Evolutionary conservation across 2,888 invertebrate genomes (phyloP), one percentile per base, ranked within the genome.

Genomic region (Galerucella nymphaeae): DNA sequence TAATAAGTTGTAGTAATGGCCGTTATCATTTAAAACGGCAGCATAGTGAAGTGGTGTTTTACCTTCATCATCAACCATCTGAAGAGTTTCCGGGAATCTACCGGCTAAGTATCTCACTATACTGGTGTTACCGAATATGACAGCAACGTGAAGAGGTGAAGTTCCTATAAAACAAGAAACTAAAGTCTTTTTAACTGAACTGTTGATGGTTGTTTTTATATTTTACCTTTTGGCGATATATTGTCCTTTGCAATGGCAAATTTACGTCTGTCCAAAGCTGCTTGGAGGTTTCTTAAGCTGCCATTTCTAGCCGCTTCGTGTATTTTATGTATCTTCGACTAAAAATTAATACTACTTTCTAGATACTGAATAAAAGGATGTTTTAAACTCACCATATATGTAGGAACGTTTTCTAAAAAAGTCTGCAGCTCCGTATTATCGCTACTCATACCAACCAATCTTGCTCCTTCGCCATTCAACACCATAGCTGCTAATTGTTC

Each of bases 11-110:
- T 94, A 96, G 83, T 94, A 95, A 84, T 96, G 94, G 0, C 94
- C 95, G 82, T 96, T 96, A 82, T 97, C 95, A 55, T 92, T 92
- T 72, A 95, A 87, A 13, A 93, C 92, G 3, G 95, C 94, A 2
- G 96, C 95, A 84, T 96, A 97, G 86, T 97, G 96, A 76, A 97
- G 88, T 1, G 96, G 92, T n/a, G 96, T 95, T 79, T 96, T 89
- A 61, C 93, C 94, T 84, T 94, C 92, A 79, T 91, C 90, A 86
- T 96, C 96, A 13, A 78, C 80, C 63, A 91, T 90, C 68, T 93
- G 93, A 63, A 95, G 89, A 14, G 96, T 96, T 88, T 96, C 96
- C 14, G 96, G 95, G 87, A 97, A 96, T 81, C 95, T 89, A 65
- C 92, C 91, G 3, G 91, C 91, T 74, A 93, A 87, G 84, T 93